Percentiles rank a stretch among this genome's conserved stretches.
These are phyloP conservation scores for Oxyruncus cristatus DNA, from an alignment of 2,113 vertebrate genomes.

Conservation along the genomic window DNA sequence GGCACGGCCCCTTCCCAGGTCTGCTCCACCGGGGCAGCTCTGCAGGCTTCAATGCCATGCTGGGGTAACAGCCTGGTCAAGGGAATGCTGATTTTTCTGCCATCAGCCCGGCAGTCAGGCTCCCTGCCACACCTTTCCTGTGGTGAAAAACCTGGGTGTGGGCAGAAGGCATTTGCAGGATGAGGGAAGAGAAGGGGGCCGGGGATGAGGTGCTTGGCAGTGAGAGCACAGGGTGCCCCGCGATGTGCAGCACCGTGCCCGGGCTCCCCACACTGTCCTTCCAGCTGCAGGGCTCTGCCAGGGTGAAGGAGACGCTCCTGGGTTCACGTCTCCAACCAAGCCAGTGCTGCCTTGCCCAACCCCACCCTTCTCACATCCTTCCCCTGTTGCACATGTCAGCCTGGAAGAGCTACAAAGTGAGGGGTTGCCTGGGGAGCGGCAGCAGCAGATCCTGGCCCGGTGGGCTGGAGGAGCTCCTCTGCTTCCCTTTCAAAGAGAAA, in stretches of 20 bases:
- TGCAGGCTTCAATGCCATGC: rapidly evolving
- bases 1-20: rapidly evolving
- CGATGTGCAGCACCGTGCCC: rapidly evolving
- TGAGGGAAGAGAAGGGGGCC: neutral
- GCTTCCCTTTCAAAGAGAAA: neutral
- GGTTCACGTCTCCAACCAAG: neutral
- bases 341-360: neutral
- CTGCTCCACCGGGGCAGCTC: rapidly evolving
- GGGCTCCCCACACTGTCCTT: rapidly evolving
- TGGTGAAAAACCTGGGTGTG: neutral
- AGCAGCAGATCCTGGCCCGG: neutral
- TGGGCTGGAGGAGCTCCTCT: neutral
- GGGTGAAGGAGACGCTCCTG: neutral
- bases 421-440: neutral
- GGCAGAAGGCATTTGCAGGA: neutral
- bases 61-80: rapidly evolving
- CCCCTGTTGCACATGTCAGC: rapidly evolving
- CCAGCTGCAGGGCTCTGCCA: neutral
- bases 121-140: neutral
- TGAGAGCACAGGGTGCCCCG: rapidly evolving
- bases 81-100: neutral
- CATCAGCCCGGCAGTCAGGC: neutral
- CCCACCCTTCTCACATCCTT: rapidly evolving
- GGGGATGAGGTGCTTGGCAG: neutral
- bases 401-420: neutral